phyloP scores from a whole-genome alignment of 2,113 vertebrate genomes.

The Lasiurus cinereus region DNA sequence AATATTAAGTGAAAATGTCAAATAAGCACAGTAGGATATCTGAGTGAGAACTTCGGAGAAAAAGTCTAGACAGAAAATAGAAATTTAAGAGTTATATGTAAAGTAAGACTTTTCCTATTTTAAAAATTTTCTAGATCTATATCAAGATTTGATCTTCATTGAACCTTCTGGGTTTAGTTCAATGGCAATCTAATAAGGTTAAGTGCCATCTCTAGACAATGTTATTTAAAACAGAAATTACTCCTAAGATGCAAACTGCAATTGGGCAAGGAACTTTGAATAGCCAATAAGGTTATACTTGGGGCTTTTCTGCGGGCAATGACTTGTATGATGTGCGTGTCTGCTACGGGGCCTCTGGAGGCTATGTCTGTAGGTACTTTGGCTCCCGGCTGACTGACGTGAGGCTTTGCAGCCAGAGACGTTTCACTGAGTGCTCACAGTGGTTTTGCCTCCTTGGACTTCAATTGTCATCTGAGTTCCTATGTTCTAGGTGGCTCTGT shows the following conservation, averaged over 20 bases:
- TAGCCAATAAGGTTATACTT: neutral
- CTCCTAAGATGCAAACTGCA: neutral
- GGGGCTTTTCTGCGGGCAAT: neutral
- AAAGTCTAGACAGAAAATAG: neutral
- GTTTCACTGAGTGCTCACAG: neutral
- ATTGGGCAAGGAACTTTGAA: neutral
- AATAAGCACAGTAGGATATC: neutral
- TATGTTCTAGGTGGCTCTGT: neutral
- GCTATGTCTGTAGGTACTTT: neutral
- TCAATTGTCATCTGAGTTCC: neutral
- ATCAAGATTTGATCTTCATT: neutral
- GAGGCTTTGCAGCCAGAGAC: neutral
- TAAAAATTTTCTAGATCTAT: neutral
- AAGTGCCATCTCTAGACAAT: neutral
- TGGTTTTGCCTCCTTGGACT: neutral
- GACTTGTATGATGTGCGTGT: neutral
- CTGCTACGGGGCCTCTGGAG: neutral
- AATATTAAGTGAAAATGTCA: constrained; percentile 14
- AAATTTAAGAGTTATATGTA: neutral
- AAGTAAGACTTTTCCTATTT: neutral
- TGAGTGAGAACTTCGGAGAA: neutral
- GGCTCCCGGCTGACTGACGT: neutral
- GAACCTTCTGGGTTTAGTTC: neutral
- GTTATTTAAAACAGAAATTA: constrained; percentile 16
- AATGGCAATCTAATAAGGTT: neutral